These are phyloP conservation scores for Alectoris magna DNA, from an alignment of 2,797 vertebrate species.

Conservation along the genomic window DNA sequence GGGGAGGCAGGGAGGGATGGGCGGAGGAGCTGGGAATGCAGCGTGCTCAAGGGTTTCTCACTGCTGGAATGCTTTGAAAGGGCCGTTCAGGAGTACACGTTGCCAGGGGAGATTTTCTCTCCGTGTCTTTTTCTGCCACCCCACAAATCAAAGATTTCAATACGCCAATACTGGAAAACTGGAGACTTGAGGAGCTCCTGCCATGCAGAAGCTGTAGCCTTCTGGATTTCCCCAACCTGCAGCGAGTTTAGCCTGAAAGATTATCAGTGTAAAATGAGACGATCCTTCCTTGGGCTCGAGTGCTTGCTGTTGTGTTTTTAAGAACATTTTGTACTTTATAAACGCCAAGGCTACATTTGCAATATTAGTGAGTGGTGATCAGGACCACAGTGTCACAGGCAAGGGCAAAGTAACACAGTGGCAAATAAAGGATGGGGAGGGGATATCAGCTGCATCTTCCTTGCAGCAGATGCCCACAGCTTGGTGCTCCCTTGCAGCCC, in stretches of 20 bases:
- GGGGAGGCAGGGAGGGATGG: background rate
- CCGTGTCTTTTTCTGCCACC: conserved; percentile 29
- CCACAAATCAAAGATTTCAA: conserved; percentile 44
- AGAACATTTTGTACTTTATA: background rate
- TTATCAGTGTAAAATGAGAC: background rate
- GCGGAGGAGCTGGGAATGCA: background rate
- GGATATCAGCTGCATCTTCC: fast-evolving
- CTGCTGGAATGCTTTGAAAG: conserved; percentile 35
- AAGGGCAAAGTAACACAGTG: background rate
- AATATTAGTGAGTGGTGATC: background rate
- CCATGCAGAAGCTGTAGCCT: background rate
- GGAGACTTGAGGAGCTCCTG: background rate
- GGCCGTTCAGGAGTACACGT: conserved; percentile 35
- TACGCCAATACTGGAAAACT: background rate
- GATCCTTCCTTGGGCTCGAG: background rate
- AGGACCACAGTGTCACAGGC: background rate
- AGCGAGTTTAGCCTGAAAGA: background rate
- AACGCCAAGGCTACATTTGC: background rate
- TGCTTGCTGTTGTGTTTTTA: background rate
- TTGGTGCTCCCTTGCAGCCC: background rate
- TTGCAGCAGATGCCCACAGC: background rate
- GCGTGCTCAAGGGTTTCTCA: background rate
- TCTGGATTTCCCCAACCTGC: conserved; percentile 11
- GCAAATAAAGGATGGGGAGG: background rate
- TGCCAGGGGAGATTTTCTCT: conserved; percentile 61